Percentiles rank a stretch among this genome's conserved stretches.
These are phyloP conservation scores for Engystomops pustulosus DNA, from an alignment of 2,113 vertebrate species.

Conservation along the genomic window DNA sequence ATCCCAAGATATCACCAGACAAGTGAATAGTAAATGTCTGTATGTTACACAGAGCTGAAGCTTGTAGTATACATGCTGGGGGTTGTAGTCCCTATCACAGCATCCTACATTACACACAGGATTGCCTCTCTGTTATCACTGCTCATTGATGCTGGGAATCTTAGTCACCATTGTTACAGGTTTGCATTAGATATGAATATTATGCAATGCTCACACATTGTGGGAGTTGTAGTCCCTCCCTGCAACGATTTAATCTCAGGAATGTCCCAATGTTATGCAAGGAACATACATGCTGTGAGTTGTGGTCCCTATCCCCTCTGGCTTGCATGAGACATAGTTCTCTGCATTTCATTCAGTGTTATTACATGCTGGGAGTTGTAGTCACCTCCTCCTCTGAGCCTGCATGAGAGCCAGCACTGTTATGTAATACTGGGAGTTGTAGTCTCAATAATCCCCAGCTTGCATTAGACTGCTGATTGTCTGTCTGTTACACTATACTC, in stretches of 20 bases:
- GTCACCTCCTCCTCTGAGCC: neutral
- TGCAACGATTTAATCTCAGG: too few relatives aligned
- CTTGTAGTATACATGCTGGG: too few relatives aligned
- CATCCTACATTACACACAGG: neutral
- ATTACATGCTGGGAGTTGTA: neutral
- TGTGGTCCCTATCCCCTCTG: neutral
- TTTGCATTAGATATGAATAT: too few relatives aligned
- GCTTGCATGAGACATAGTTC: too few relatives aligned
- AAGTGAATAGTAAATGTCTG: too few relatives aligned
- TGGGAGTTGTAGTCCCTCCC: too few relatives aligned
- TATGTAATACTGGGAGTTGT: neutral
- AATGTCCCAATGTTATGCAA: too few relatives aligned
- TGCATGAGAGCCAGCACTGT: too few relatives aligned
- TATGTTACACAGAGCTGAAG: neutral
- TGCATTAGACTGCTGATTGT: too few relatives aligned
- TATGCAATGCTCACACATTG: too few relatives aligned
- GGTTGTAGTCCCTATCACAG: neutral
- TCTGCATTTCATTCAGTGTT: neutral
- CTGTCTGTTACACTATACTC: neutral
- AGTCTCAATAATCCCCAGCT: neutral
- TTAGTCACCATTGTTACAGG: neutral
- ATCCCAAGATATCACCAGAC: too few relatives aligned
- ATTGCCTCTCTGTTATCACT: too few relatives aligned
- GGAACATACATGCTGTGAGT: neutral
- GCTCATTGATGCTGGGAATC: neutral